Conservation (phyloP, 1,140 invertebrate species). For the Procambarus virginalis region DNA sequence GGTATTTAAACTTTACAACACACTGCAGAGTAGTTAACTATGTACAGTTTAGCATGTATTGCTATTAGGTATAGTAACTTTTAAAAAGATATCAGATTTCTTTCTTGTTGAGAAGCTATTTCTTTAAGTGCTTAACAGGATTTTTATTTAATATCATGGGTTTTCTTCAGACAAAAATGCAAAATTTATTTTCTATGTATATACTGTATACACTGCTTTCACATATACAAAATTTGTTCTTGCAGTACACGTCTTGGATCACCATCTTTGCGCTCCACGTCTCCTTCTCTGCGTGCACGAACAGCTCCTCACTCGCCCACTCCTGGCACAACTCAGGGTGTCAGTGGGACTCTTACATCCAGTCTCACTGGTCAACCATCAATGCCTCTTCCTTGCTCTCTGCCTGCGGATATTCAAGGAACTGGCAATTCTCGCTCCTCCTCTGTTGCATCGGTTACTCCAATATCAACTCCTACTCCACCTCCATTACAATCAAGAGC, state of each 20-base stretch:
- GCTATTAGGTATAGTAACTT: too few species aligned
- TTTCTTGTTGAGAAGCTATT: too few species aligned
- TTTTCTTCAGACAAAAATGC: too few species aligned
- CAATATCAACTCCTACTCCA: slow-evolving; percentile 40
- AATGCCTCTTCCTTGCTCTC: slow-evolving; percentile 15
- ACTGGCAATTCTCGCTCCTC: slow-evolving; percentile 44
- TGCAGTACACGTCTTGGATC: slow-evolving; percentile 61
- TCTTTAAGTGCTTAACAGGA: too few species aligned
- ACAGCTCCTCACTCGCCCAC: slow-evolving; percentile 67
- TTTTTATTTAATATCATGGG: too few species aligned
- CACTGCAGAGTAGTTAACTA: too few species aligned
- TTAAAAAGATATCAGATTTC: too few species aligned
- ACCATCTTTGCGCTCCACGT: slow-evolving; percentile 60
- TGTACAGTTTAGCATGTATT: too few species aligned
- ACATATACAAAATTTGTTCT: neutral
- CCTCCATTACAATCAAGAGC: slow-evolving; percentile 24
- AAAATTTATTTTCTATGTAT: too few species aligned
- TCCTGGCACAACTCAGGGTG: slow-evolving; percentile 30
- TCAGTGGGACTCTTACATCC: slow-evolving; percentile 29
- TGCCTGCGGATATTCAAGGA: slow-evolving; percentile 21
- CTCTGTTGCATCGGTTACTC: slow-evolving; percentile 42
- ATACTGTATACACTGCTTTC: too few species aligned
- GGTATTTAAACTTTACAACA: too few species aligned
- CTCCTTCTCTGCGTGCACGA: slow-evolving; percentile 51
- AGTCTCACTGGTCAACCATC: slow-evolving; percentile 33